These are phyloP conservation scores for Blennius ocellaris DNA, from an alignment of 2,113 vertebrate genomes.

Conservation along the genomic window DNA sequence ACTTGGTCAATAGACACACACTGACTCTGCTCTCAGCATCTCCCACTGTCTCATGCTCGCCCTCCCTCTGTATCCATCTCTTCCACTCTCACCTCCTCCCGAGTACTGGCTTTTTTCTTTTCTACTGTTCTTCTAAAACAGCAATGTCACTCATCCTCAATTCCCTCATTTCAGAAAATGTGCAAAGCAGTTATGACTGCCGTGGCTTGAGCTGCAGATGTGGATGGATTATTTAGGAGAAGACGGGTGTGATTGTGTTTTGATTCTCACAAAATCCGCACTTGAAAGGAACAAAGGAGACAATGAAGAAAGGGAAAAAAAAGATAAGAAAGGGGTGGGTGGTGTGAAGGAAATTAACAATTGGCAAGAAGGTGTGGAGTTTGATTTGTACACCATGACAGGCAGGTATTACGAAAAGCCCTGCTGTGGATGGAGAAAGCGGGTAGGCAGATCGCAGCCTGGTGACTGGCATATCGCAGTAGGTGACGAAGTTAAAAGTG, in stretches of 20 bases:
- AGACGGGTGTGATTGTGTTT: background rate
- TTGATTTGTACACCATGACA: conserved; percentile 43
- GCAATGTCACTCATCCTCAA: conserved; percentile 7
- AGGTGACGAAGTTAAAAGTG: conserved; percentile 62
- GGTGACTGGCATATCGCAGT: conserved; percentile 60
- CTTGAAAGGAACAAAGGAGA: conserved; percentile 34
- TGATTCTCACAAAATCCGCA: background rate
- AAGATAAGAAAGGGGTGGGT: conserved; percentile 9
- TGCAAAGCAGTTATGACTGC: conserved; percentile 10
- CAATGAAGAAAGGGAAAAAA: background rate
- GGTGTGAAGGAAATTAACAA: conserved; percentile 56
- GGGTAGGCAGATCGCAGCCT: conserved; percentile 62
- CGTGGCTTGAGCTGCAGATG: background rate
- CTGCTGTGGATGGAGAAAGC: conserved; percentile 59
- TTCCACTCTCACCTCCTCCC: conserved; percentile 7
- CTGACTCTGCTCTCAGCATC: conserved; percentile 35
- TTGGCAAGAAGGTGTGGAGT: conserved; percentile 23
- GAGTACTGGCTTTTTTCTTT: background rate
- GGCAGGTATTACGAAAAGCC: conserved; percentile 53
- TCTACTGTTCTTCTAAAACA: conserved; percentile 19
- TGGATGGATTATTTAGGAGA: conserved; percentile 20
- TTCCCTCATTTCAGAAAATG: conserved; percentile 11
- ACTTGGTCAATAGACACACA: conserved; percentile 71
- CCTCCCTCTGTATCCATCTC: conserved; percentile 15
- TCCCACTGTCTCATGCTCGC: conserved; percentile 16